A percentile compares a stretch with the other conserved stretches of the same genome.
phyloP scores from a whole-genome alignment of 2,888 invertebrate species.

The Drosophila yooni region DNA sequence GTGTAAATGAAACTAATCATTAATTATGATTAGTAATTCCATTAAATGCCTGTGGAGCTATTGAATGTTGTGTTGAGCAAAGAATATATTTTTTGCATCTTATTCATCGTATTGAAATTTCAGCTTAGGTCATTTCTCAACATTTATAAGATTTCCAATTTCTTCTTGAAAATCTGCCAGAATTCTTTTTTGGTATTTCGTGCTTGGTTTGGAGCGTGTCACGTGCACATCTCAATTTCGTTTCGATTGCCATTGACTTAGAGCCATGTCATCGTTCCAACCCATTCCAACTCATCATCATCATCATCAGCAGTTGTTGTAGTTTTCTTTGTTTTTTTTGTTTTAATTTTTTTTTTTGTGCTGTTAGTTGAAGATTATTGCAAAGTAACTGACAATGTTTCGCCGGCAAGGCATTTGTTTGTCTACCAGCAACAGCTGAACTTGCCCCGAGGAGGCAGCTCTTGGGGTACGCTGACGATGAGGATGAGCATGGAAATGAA shows the following conservation, averaged over 20 bases:
- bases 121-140: neutral
- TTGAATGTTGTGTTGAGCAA: neutral
- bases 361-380: slow-evolving; percentile 72
- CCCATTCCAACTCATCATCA: slow-evolving; percentile 55
- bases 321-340: slow-evolving; percentile 26
- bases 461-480: slow-evolving; percentile 3
- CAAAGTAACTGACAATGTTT: slow-evolving; percentile 59
- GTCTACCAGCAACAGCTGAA: slow-evolving; percentile 51
- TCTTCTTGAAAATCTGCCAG: neutral
- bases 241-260: slow-evolving; percentile 58
- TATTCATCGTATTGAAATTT: neutral
- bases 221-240: slow-evolving; percentile 37
- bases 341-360: slow-evolving; percentile 37
- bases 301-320: slow-evolving; percentile 35
- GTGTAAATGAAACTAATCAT: neutral
- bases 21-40: neutral
- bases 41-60: neutral
- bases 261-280: slow-evolving; percentile 47
- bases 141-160: neutral
- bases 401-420: slow-evolving; percentile 58
- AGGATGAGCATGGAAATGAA: slow-evolving; percentile 4
- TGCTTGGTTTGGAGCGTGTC: slow-evolving; percentile 19
- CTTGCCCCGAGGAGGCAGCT: slow-evolving; percentile 32
- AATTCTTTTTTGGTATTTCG: neutral
- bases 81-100: neutral